Evolutionary conservation across 2,797 vertebrate genomes (phyloP), one percentile per base, ranked within the genome.

Genomic region (Harpagifer antarcticus): DNA sequence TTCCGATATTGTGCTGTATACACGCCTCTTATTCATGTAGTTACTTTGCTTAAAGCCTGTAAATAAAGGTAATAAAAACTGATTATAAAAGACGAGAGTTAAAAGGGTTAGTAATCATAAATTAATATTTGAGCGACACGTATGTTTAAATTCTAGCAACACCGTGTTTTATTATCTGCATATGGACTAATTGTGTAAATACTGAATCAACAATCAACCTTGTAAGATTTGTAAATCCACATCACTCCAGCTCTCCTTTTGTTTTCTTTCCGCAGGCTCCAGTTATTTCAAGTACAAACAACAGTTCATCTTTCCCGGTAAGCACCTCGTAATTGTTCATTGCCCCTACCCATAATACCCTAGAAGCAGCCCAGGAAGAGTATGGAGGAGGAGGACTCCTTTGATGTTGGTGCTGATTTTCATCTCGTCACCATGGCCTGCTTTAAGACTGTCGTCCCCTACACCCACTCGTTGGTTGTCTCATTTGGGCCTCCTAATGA

Each of bases 221-320:
- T 0, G 23, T 19, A 42, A 45, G 7, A 23, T 44, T 61, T 14
- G 37, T 53, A 67, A 58, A 52, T 64, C 49, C 44, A 40, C 63
- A 50, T 63, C 27, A 60, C 63, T 73, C 54, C 9, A 45, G 55
- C 48, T 87, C 53, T 81, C 37, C 31, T 80, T 89, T 48, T 84
- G 47, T 87, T 69, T 37, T 91, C 70, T 89, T 66, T 93, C 87
- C 37, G 76, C 91, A 99, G 98, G 97, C 42, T 97, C 98, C 89
- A 98, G 99, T 93, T 99, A 99, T 90, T 99, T 98, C 94, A 99
- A 99, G 90, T 99, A 98, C 94, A 99, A 99, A 90, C 98, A 99
- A 78, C 98, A 99, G 93, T 99, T 99, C 95, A 99, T 99, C 92
- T 99, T 99, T 88, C 98, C 98, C 88, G 98, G 98, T 98, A 86